Evolutionary conservation across 2,797 vertebrate species (phyloP).

Genomic region (Erpetoichthys calabaricus): DNA sequence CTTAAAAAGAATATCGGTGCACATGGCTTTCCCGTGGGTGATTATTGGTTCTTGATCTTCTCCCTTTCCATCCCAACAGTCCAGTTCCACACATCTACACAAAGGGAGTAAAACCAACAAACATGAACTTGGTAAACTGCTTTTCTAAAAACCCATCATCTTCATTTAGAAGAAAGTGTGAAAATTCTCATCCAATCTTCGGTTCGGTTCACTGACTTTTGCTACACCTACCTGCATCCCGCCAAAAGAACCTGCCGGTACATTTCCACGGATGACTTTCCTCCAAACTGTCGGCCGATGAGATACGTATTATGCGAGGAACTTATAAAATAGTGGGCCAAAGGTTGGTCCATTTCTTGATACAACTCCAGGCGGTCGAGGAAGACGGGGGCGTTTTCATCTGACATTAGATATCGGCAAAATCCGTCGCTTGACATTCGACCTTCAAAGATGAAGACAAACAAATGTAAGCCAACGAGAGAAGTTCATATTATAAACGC

Average conservation of each 20-base stretch:
- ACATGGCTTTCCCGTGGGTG: slow-evolving; percentile 97
- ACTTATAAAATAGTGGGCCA: slow-evolving; percentile 95
- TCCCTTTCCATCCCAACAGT: slow-evolving; percentile 97
- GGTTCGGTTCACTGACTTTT: no score
- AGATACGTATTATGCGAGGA: slow-evolving; percentile 97
- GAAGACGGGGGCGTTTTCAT: slow-evolving; percentile 94
- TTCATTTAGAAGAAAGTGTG: no score
- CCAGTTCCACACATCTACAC: slow-evolving; percentile 83
- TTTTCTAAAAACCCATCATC: neutral
- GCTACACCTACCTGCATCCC: slow-evolving; percentile 71
- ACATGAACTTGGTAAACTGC: neutral
- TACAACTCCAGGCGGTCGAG: slow-evolving; percentile 86
- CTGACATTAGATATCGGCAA: slow-evolving; percentile 94
- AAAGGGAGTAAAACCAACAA: slow-evolving; percentile 4
- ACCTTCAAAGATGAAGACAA: slow-evolving; percentile 38
- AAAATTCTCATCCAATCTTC: no score
- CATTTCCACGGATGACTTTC: slow-evolving; percentile 95
- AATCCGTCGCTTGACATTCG: slow-evolving; percentile 89
- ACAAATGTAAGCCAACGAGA: no score
- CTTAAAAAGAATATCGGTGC: slow-evolving; percentile 97
- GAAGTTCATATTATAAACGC: no score
- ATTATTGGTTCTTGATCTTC: slow-evolving; percentile 98
- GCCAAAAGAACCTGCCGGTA: slow-evolving; percentile 91
- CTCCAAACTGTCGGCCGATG: slow-evolving; percentile 90
- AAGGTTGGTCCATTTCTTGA: slow-evolving; percentile 93